Evolutionary conservation across 2,113 vertebrate species (phyloP), one percentile per base, ranked within the genome.

Genomic region (Cardinalis cardinalis): DNA sequence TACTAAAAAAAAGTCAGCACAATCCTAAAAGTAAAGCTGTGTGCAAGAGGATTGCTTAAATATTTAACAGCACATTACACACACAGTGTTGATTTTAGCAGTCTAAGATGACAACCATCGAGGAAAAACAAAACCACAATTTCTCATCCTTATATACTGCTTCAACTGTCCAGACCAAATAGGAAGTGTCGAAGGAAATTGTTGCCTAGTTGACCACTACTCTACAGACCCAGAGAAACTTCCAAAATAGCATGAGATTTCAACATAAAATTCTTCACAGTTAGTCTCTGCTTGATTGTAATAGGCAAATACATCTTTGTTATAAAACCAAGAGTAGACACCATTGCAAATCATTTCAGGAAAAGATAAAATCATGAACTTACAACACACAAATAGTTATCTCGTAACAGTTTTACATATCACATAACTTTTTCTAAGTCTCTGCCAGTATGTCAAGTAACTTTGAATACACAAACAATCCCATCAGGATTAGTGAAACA

Each of bases 1-100:
- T 38, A 72, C 14, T 66, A 28, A 78, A 82, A 34, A 78, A 41
- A 90, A 93, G 76, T 69, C 18, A 23, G 55, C 51, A 79, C 48
- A 89, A 87, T 40, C 55, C 77, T 93, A 82, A 81, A 94, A 84
- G 75, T 66, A 91, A 95, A 86, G 51, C 28, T 55, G 48, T 40
- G 25, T 55, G 55, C n/a, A 60, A 74, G n/a, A 89, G 6, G 17
- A 40, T 58, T 78, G 48, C 60, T 66, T 80, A 80, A 91, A 90
- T 70, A 90, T 73, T 94, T 73, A 92, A 69, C 23, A 82, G 41
- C 60, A 83, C 36, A 66, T 25, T 44, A 68, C 19, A 87, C 20
- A 71, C 7, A 77, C 3, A 41, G 12, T 19, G 60, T n/a, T 79
- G 43, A 79, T 88, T 83, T 82, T 64, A 82, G 64, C 43, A 79